Percentiles rank a stretch among this genome's conserved stretches.
phyloP scores from a whole-genome alignment of 2,797 vertebrate genomes.

The Pseudochaenichthys georgianus region DNA sequence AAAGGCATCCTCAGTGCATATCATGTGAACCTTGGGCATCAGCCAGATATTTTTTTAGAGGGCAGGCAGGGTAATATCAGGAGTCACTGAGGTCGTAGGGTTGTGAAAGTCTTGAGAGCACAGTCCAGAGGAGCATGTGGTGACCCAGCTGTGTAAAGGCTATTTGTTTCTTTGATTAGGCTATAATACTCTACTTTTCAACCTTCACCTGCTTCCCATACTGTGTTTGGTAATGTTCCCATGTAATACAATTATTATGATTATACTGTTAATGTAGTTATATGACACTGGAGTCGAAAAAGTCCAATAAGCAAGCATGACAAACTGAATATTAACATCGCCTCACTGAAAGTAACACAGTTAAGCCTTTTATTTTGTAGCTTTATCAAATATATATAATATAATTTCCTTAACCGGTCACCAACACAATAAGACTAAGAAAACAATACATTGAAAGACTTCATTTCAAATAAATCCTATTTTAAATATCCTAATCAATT shows the following conservation, averaged over 20 bases:
- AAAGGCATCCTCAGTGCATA: conserved; percentile 15
- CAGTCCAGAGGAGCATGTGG: conserved; percentile 69
- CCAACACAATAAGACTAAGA: background rate
- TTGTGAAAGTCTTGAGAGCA: conserved; percentile 72
- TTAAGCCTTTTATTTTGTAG: background rate
- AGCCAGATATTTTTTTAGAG: conserved; percentile 32
- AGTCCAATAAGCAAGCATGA: background rate
- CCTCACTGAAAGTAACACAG: background rate
- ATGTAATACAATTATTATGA: background rate
- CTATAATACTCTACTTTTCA: conserved; percentile 22
- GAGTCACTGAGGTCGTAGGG: conserved; percentile 53
- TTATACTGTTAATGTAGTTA: background rate
- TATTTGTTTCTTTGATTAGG: conserved; percentile 42
- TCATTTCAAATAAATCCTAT: too few species aligned
- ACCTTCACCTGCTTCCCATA: conserved; percentile 7
- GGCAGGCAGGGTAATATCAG: conserved; percentile 28
- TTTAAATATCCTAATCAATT: background rate
- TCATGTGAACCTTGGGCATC: conserved; percentile 39
- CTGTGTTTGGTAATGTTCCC: background rate
- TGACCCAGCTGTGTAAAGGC: conserved; percentile 23
- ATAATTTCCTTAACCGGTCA: too few species aligned
- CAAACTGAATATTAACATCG: background rate
- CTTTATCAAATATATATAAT: background rate
- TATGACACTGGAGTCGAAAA: background rate
- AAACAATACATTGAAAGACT: too few species aligned